phyloP scores from a whole-genome alignment of 2,888 invertebrate species.

The Acanthosepion esculentum region DNA sequence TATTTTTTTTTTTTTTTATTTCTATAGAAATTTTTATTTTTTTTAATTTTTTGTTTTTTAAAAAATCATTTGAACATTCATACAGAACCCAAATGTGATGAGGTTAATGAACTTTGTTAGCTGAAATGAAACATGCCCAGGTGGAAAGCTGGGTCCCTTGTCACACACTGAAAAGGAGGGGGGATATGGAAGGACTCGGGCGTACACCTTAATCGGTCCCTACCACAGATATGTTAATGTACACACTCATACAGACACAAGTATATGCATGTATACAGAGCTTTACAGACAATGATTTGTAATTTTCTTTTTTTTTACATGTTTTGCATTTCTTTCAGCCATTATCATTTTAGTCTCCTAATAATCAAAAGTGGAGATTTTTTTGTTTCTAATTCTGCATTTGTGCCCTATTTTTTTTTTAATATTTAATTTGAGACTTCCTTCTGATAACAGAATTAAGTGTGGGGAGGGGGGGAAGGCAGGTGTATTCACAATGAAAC shows the following conservation, averaged over 20 bases:
- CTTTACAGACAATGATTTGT: too few relatives aligned
- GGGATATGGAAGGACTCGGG: background rate
- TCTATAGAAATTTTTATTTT: background rate
- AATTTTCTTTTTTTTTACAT: background rate
- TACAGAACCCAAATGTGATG: constrained; percentile 4
- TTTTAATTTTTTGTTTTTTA: too few relatives aligned
- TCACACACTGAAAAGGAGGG: constrained; percentile 20
- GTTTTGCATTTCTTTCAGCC: background rate
- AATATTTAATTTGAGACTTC: background rate
- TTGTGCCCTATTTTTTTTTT: background rate
- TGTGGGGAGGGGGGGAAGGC: background rate
- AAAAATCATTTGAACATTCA: background rate
- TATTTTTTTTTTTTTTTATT: background rate
- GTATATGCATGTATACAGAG: too few relatives aligned
- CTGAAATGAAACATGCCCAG: constrained; percentile 12
- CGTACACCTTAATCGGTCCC: background rate
- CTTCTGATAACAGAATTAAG: background rate
- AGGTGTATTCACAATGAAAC: background rate
- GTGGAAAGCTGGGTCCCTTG: background rate
- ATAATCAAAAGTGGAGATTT: background rate
- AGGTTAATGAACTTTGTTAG: background rate
- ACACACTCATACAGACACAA: background rate
- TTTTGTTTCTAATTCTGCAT: background rate
- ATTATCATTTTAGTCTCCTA: background rate
- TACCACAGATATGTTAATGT: constrained; percentile 33